Evolutionary conservation across 1,140 invertebrate genomes (phyloP).

Genomic region (Diorhabda elongata): DNA sequence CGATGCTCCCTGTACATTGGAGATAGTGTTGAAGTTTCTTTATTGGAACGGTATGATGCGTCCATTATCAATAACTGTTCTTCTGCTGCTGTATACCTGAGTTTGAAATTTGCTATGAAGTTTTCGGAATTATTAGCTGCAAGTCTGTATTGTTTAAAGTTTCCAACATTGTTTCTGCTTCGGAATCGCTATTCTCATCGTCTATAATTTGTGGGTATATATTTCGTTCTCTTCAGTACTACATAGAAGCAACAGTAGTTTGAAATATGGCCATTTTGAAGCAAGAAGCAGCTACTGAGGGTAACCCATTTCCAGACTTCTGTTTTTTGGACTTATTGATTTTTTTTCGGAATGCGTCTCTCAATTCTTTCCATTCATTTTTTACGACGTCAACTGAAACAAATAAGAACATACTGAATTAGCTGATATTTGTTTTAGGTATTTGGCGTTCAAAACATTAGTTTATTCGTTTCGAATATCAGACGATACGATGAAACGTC

Average conservation of each 20-base stretch:
- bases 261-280: conserved; percentile 19
- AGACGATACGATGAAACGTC: conserved; percentile 35
- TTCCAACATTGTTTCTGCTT: conserved; percentile 17
- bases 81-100: conserved; percentile 16
- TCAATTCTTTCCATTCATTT: conserved; percentile 20
- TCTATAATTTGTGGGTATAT: conserved; percentile 15
- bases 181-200: conserved; percentile 9
- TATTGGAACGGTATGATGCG: conserved; percentile 7
- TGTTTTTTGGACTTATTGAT: conserved; percentile 16
- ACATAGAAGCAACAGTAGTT: conserved; percentile 17
- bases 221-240: conserved; percentile 16
- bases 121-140: conserved; percentile 14
- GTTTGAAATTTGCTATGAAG: conserved; percentile 10
- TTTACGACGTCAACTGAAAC: conserved; percentile 19
- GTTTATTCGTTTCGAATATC: conserved; percentile 22
- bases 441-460: neutral
- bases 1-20: neutral
- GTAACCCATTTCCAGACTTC: conserved; percentile 18
- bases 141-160: conserved; percentile 4
- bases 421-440: too few species aligned
- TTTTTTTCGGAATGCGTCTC: conserved; percentile 21
- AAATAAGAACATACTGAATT: too few species aligned
- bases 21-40: neutral
- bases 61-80: conserved; percentile 16
- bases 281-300: too few species aligned